These are phyloP conservation scores for Calosoma granatense DNA, from an alignment of 1,140 invertebrate genomes.

Conservation along the genomic window DNA sequence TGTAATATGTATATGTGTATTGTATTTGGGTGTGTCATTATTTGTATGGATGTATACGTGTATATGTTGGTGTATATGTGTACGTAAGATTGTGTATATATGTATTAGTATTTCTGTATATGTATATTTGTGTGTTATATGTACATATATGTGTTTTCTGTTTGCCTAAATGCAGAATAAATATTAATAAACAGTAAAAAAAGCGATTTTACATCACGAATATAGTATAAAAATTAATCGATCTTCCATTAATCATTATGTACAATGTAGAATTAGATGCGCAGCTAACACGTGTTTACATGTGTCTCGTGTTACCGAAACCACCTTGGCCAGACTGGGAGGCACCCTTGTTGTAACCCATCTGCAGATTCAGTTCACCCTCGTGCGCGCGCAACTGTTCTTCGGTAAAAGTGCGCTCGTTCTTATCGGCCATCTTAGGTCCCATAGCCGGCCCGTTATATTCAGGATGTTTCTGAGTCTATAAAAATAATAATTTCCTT, in stretches of 20 bases:
- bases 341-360: constrained; percentile 92
- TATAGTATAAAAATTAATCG: constrained; percentile 13
- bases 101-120: too few species aligned
- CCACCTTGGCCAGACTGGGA: constrained; percentile 76
- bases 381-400: constrained; percentile 88
- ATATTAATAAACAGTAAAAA: too few species aligned
- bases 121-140: too few species aligned
- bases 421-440: constrained; percentile 91
- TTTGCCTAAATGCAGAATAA: too few species aligned
- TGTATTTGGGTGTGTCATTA: too few species aligned
- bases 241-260: constrained; percentile 15
- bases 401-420: constrained; percentile 86
- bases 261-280: constrained; percentile 5
- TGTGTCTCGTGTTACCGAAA: constrained; percentile 92
- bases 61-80: not conserved
- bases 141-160: too few species aligned
- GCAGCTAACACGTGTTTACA: constrained; percentile 48
- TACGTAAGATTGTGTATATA: too few species aligned
- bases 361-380: constrained; percentile 85
- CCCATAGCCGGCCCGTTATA: constrained; percentile 81
- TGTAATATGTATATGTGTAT: too few species aligned
- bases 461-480: constrained; percentile 90
- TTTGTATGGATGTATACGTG: too few species aligned
- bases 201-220: too few species aligned
- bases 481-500: too few species aligned